Percentiles rank a stretch among this genome's conserved stretches.
These are phyloP conservation scores for Gymnobelideus leadbeateri DNA, from an alignment of 2,113 vertebrate species.

Conservation along the genomic window DNA sequence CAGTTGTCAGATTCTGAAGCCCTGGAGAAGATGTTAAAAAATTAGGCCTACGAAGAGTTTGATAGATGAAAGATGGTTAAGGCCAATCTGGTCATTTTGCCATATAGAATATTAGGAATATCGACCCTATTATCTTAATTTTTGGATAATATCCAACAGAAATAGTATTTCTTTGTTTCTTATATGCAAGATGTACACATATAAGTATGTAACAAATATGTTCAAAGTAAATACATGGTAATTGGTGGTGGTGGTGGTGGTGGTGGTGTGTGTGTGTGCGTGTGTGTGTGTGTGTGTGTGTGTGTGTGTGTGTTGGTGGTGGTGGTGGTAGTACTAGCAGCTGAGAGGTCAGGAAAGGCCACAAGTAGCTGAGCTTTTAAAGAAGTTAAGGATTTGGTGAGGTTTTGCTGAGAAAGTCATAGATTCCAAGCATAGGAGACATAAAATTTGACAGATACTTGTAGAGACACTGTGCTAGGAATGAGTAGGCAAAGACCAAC, in stretches of 20 bases:
- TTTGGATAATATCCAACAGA: neutral
- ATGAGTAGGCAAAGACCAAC: neutral
- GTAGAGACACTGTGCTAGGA: neutral
- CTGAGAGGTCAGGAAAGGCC: neutral
- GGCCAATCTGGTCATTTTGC: neutral
- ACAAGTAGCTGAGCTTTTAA: neutral
- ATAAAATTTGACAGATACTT: neutral
- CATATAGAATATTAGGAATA: neutral
- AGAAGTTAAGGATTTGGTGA: neutral
- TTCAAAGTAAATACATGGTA: neutral
- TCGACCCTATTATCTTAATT: neutral
- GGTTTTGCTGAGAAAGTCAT: neutral
- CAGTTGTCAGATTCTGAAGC: neutral
- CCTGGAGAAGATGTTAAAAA: neutral
- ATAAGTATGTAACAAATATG: neutral
- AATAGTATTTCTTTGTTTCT: neutral
- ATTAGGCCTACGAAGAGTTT: neutral
- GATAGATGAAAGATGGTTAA: neutral
- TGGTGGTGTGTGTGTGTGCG: too few species aligned
- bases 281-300: too few species aligned
- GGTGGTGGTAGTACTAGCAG: too few species aligned
- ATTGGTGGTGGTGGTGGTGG: neutral
- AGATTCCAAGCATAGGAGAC: neutral
- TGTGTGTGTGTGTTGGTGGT: too few species aligned
- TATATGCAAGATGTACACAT: neutral